Conservation (phyloP, 2,113 vertebrate species). For the Columba janthina region DNA sequence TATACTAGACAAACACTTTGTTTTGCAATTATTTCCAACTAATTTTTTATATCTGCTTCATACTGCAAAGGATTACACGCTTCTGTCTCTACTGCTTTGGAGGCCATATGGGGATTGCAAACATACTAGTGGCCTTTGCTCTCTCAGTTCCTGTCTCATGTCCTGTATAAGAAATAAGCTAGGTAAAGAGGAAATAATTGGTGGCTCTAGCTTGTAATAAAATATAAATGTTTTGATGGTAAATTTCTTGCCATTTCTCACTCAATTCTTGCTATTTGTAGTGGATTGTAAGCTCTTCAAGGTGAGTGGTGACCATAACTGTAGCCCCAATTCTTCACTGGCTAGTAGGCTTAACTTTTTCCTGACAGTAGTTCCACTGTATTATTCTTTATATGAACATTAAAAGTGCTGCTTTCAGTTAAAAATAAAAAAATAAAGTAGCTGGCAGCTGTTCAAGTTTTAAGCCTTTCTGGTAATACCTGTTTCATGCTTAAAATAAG, state of each 20-base stretch:
- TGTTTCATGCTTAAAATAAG: neutral
- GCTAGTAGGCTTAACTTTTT: neutral
- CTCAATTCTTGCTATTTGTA: neutral
- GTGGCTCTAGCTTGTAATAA: neutral
- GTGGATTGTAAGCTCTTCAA: neutral
- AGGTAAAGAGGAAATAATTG: neutral
- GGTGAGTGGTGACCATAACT: neutral
- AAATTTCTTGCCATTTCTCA: neutral
- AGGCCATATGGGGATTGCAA: neutral
- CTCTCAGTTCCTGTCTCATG: neutral
- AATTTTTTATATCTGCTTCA: neutral
- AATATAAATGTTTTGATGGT: neutral
- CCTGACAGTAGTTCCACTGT: neutral
- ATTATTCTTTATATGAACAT: neutral
- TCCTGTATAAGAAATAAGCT: neutral
- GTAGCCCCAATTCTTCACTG: neutral
- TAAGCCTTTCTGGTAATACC: neutral
- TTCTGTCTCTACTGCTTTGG: neutral
- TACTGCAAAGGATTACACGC: neutral
- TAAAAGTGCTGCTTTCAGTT: neutral
- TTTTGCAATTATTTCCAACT: neutral
- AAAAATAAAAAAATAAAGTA: neutral
- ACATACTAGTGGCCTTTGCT: neutral
- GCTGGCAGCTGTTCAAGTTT: neutral
- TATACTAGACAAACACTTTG: neutral